phyloP scores from a whole-genome alignment of 1,140 invertebrate species.

The Diabrotica undecimpunctata region DNA sequence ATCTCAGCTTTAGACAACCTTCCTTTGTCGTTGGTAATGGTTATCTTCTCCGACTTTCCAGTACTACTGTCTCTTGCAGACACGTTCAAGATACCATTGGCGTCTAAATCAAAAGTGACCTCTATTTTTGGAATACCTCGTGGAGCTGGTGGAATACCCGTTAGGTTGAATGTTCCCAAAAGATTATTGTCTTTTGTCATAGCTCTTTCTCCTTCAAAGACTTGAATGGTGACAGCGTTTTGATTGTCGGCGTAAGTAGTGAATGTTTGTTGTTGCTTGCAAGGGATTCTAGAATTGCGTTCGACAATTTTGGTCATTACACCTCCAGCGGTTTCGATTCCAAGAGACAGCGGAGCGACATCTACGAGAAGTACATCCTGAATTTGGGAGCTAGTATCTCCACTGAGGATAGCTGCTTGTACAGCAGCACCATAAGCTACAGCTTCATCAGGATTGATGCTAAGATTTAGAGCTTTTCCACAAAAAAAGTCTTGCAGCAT shows the following conservation, averaged over 20 bases:
- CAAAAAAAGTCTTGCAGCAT: slow-evolving; percentile 63
- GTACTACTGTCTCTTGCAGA: slow-evolving; percentile 75
- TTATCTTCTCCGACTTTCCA: slow-evolving; percentile 71
- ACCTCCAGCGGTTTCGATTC: slow-evolving; percentile 67
- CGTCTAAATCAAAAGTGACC: slow-evolving; percentile 75
- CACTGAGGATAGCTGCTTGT: slow-evolving; percentile 71
- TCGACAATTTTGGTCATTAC: slow-evolving; percentile 65
- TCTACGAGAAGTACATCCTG: slow-evolving; percentile 75
- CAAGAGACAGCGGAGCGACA: slow-evolving; percentile 66
- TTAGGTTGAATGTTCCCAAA: slow-evolving; percentile 59
- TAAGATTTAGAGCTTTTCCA: slow-evolving; percentile 64
- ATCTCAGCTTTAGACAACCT: slow-evolving; percentile 87
- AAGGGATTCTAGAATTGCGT: slow-evolving; percentile 67
- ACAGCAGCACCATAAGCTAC: slow-evolving; percentile 70
- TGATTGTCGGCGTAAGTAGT: slow-evolving; percentile 66
- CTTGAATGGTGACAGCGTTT: slow-evolving; percentile 70
- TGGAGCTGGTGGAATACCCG: slow-evolving; percentile 69
- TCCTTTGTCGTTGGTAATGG: slow-evolving; percentile 92
- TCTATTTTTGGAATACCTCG: slow-evolving; percentile 91
- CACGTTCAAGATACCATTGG: slow-evolving; percentile 78
- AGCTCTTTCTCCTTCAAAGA: slow-evolving; percentile 44
- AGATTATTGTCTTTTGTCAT: slow-evolving; percentile 47
- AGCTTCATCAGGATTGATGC: slow-evolving; percentile 78
- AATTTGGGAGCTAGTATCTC: slow-evolving; percentile 64
- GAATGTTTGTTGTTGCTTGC: slow-evolving; percentile 63